Percentiles rank a stretch among this genome's conserved stretches.
Evolutionary conservation across 2,888 invertebrate genomes (phyloP).

Genomic region (Hyppa rectilinea): DNA sequence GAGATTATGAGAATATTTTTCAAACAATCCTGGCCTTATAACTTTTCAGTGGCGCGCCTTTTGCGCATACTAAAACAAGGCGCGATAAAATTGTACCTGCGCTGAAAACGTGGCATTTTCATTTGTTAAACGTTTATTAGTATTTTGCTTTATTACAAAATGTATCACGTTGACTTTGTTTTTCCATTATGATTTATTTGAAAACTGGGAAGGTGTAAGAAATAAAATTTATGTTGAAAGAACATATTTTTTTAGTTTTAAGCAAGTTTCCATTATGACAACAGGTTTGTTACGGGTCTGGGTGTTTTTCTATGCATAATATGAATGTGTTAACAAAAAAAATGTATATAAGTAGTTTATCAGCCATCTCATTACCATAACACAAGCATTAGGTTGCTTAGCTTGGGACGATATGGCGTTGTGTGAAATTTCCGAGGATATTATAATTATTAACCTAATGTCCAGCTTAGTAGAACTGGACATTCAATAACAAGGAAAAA

Average conservation of each 20-base stretch:
- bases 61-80: conserved; percentile 57
- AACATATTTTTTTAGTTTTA: background rate
- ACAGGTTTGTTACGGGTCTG: no score
- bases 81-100: conserved; percentile 39
- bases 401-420: no score
- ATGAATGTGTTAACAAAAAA: no score
- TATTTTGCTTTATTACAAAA: conserved; percentile 29
- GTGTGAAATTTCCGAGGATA: no score
- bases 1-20: conserved; percentile 69
- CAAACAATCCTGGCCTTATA: conserved; percentile 59
- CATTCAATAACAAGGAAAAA: background rate
- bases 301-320: no score
- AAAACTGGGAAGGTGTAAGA: background rate
- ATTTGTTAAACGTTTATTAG: conserved; percentile 50
- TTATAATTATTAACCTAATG: no score
- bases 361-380: no score
- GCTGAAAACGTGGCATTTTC: conserved; percentile 51
- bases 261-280: background rate
- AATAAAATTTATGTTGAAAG: background rate
- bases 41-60: conserved; percentile 52
- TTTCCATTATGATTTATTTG: conserved; percentile 6
- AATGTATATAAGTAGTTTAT: no score
- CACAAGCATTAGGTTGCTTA: no score
- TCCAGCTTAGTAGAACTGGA: background rate
- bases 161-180: background rate